A percentile compares a stretch with the other conserved stretches of the same genome.
Conservation (phyloP, 2,888 invertebrate species). For the Eristalis tenax region DNA sequence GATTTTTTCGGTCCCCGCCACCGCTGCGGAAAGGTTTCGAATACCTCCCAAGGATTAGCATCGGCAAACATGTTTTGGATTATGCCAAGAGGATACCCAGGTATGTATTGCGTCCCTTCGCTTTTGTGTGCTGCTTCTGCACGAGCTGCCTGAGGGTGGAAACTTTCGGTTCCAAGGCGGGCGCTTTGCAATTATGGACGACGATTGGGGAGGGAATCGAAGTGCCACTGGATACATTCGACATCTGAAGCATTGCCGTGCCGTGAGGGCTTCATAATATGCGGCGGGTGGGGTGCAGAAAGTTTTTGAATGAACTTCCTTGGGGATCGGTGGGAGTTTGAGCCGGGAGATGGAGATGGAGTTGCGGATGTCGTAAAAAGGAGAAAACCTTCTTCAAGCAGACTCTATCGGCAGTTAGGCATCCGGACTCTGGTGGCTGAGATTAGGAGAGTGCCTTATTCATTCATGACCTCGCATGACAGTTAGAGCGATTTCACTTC, state of each 20-base stretch:
- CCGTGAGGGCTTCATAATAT: not conserved
- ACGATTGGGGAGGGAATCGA: not conserved
- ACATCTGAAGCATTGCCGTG: not conserved
- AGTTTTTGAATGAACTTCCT: not conserved
- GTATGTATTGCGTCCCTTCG: conserved; percentile 24
- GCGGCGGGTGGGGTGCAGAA: no score
- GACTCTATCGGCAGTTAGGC: not conserved
- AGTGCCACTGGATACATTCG: not conserved
- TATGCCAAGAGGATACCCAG: conserved; percentile 34
- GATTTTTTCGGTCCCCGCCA: not conserved
- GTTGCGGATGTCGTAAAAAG: not conserved
- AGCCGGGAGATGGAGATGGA: not conserved
- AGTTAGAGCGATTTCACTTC: not conserved
- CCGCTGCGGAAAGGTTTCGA: not conserved
- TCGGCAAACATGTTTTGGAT: conserved; percentile 53
- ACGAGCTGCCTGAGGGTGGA: conserved; percentile 32
- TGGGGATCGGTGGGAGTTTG: not conserved
- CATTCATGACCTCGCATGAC: not conserved
- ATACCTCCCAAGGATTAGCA: conserved; percentile 54
- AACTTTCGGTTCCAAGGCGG: not conserved
- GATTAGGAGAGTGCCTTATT: not conserved
- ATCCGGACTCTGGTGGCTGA: not conserved
- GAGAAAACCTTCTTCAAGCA: not conserved
- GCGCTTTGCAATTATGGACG: conserved; percentile 10
- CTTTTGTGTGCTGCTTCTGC: conserved; percentile 8